Evolutionary conservation across 2,797 vertebrate species (phyloP).

Genomic region (Gymnopithys bicolor): DNA sequence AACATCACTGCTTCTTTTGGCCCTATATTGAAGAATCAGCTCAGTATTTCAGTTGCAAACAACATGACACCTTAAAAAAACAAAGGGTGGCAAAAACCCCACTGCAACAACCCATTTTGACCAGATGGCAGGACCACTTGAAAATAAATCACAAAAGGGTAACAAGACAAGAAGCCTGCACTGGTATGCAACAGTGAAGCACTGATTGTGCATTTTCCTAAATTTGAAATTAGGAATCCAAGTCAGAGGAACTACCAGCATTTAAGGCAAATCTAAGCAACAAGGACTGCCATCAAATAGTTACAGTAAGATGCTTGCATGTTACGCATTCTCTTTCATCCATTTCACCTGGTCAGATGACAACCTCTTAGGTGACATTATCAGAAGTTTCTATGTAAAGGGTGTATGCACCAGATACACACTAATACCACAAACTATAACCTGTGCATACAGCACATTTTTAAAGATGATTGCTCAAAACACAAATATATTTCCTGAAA

Average conservation of each 20-base stretch:
- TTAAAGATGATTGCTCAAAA: background rate
- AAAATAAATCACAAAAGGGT: background rate
- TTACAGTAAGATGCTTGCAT: background rate
- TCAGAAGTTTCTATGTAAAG: background rate
- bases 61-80: background rate
- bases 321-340: background rate
- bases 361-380: background rate
- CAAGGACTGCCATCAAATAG: background rate
- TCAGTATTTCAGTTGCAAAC: background rate
- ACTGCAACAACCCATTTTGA: background rate
- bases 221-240: background rate
- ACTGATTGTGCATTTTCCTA: background rate
- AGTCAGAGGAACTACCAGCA: background rate
- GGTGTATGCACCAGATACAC: background rate
- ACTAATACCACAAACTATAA: background rate
- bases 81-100: background rate
- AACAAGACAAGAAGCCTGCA: background rate
- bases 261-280: background rate
- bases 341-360: background rate
- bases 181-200: rapidly evolving
- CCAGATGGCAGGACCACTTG: background rate
- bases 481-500: background rate
- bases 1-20: background rate
- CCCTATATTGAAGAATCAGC: background rate
- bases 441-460: background rate